These are phyloP conservation scores for Chorisops tibialis DNA, from an alignment of 2,888 invertebrate species.

Conservation along the genomic window DNA sequence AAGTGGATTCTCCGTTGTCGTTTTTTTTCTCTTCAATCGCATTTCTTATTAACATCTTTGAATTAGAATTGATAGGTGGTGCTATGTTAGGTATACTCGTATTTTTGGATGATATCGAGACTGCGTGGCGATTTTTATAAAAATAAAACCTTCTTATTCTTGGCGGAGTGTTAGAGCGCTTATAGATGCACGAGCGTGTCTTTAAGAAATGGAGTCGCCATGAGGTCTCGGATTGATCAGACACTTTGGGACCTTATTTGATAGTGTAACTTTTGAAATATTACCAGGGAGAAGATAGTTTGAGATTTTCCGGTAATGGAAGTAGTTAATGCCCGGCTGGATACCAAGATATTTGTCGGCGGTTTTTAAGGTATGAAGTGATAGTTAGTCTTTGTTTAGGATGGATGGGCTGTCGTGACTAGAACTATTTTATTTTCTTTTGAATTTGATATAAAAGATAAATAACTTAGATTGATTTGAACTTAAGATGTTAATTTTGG, in stretches of 20 bases:
- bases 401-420: neutral
- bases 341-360: neutral
- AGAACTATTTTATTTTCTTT: too few relatives aligned
- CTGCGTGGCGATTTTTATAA: constrained; percentile 14
- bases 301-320: constrained; percentile 5
- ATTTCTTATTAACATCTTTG: neutral
- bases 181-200: neutral
- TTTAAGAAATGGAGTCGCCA: constrained; percentile 29
- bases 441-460: too few relatives aligned
- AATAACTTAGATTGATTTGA: too few relatives aligned
- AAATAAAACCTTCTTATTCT: neutral
- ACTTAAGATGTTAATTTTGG: too few relatives aligned
- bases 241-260: constrained; percentile 31
- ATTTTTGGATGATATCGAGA: constrained; percentile 6
- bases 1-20: constrained; percentile 1
- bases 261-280: neutral
- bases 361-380: too few relatives aligned
- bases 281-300: neutral
- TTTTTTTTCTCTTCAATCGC: neutral
- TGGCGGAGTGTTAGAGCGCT: neutral
- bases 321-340: constrained; percentile 21
- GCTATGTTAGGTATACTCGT: neutral
- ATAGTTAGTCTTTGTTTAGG: neutral
- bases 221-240: constrained; percentile 33
- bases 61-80: constrained; percentile 24